phyloP scores from a whole-genome alignment of 2,113 vertebrate species.

The Tinamus guttatus region DNA sequence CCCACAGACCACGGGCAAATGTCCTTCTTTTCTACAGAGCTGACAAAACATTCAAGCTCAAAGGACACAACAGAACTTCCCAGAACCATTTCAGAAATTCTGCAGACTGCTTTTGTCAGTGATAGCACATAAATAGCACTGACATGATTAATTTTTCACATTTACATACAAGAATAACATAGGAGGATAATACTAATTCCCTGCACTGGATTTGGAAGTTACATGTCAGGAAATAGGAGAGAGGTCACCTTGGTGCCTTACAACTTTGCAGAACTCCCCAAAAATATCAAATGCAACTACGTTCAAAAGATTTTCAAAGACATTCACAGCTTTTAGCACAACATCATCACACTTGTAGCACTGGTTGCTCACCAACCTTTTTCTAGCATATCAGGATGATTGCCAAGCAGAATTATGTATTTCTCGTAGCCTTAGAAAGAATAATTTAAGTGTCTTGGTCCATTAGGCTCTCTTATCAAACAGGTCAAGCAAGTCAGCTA shows the following conservation, averaged over 20 bases:
- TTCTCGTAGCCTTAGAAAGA: neutral
- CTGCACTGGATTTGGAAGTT: neutral
- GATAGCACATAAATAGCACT: neutral
- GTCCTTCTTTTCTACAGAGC: neutral
- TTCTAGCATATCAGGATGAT: neutral
- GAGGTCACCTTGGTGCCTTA: neutral
- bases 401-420: neutral
- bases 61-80: slow-evolving; percentile 22
- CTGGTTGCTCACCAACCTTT: neutral
- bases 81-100: slow-evolving; percentile 37
- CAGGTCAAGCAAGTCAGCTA: neutral
- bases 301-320: neutral
- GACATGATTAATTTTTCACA: neutral
- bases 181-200: neutral
- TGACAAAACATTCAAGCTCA: slow-evolving; percentile 56
- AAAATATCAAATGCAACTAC: neutral
- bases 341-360: neutral
- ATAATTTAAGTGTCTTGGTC: neutral
- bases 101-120: slow-evolving; percentile 9
- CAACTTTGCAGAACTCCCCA: neutral
- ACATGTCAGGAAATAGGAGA: neutral
- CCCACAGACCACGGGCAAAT: neutral
- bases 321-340: neutral
- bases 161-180: slow-evolving; percentile 18
- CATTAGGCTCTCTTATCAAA: neutral